Evolutionary conservation across 2,113 vertebrate species (phyloP).

Genomic region (Thymallus thymallus): DNA sequence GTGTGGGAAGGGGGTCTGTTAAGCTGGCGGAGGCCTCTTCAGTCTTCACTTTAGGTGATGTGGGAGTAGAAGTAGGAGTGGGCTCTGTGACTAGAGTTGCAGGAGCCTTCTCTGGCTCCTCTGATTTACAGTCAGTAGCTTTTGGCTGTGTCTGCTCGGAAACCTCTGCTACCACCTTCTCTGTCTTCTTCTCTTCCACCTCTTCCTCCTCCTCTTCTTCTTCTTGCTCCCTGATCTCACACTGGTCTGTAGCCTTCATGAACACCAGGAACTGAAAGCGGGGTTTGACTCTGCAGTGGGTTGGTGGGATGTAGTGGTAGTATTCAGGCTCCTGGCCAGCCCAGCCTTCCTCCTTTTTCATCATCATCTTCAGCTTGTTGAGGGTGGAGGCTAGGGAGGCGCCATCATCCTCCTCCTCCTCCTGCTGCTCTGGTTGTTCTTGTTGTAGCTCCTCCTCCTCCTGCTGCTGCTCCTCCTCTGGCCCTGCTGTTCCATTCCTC

Average conservation of each 20-base stretch:
- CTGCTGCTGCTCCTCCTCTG: conserved; percentile 67
- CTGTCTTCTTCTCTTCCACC: conserved; percentile 43
- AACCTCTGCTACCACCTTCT: conserved; percentile 26
- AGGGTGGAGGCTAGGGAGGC: conserved; percentile 85
- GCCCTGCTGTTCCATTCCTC: background rate
- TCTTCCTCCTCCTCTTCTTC: conserved; percentile 57
- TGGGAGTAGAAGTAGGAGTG: conserved; percentile 16
- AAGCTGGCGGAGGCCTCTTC: conserved; percentile 42
- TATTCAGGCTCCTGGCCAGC: conserved; percentile 87
- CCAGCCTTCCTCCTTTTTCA: conserved; percentile 90
- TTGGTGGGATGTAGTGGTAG: conserved; percentile 95
- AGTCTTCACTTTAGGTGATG: conserved; percentile 41
- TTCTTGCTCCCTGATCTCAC: conserved; percentile 66
- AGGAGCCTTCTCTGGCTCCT: conserved; percentile 41
- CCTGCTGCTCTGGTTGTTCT: conserved; percentile 39
- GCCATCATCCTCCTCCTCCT: conserved; percentile 73
- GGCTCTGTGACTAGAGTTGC: conserved; percentile 36
- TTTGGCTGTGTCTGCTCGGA: conserved; percentile 28
- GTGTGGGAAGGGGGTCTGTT: background rate
- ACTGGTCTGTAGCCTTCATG: conserved; percentile 94
- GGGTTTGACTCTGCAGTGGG: conserved; percentile 95
- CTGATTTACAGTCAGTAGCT: conserved; percentile 34
- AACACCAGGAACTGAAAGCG: conserved; percentile 97
- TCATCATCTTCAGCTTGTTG: conserved; percentile 94
- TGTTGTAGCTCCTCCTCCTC: conserved; percentile 66